Conservation (phyloP, 2,888 invertebrate genomes). For the Panorpa germanica region DNA sequence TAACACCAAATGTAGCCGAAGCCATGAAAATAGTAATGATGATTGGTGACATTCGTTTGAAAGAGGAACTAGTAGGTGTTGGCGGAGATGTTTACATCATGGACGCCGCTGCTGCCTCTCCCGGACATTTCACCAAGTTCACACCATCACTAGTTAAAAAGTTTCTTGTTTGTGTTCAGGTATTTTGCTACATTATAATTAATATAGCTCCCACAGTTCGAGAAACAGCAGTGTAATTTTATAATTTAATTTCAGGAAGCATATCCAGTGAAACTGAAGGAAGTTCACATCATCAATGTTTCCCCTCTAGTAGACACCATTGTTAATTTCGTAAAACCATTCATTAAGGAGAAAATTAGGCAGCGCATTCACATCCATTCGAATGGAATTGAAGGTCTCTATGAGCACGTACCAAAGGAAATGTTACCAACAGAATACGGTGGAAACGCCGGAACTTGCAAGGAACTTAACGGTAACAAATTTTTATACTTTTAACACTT, state of each 20-base stretch:
- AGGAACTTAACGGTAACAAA: slow-evolving; percentile 44
- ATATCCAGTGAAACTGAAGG: slow-evolving; percentile 73
- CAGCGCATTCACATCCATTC: slow-evolving; percentile 66
- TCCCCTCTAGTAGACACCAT: slow-evolving; percentile 71
- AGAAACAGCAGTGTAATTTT: slow-evolving; percentile 1
- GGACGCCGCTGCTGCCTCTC: slow-evolving; percentile 60
- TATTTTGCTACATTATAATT: slow-evolving; percentile 14
- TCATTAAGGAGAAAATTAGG: slow-evolving; percentile 72
- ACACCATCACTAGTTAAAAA: slow-evolving; percentile 68
- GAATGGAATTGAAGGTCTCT: slow-evolving; percentile 50
- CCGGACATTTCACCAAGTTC: slow-evolving; percentile 67
- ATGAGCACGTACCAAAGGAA: slow-evolving; percentile 60
- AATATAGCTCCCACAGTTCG: neutral
- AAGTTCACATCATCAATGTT: slow-evolving; percentile 70
- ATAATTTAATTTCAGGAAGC: slow-evolving; percentile 40
- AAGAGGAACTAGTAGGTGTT: slow-evolving; percentile 60
- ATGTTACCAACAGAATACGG: slow-evolving; percentile 70
- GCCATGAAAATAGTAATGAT: slow-evolving; percentile 68
- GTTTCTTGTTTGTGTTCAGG: slow-evolving; percentile 66
- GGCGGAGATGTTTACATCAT: slow-evolving; percentile 70
- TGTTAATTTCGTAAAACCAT: slow-evolving; percentile 69
- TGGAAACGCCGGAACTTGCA: slow-evolving; percentile 54
- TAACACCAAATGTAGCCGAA: slow-evolving; percentile 52
- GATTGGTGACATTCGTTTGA: slow-evolving; percentile 65
- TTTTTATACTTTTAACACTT: slow-evolving; percentile 10